These are phyloP conservation scores for Ochropacha duplaris DNA, from an alignment of 2,888 invertebrate genomes.

Conservation along the genomic window DNA sequence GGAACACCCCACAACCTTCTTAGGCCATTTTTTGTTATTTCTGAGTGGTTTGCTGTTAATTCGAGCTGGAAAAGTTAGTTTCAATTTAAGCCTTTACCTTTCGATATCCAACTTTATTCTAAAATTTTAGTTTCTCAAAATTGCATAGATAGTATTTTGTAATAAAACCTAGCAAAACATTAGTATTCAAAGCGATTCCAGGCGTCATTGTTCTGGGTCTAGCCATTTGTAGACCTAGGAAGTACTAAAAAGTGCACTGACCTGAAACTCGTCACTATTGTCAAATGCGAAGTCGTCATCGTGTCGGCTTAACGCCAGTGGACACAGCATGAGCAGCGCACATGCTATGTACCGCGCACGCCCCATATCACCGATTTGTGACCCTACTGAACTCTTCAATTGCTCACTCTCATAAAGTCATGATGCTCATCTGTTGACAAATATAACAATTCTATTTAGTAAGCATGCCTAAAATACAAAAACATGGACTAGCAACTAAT, in stretches of 20 bases:
- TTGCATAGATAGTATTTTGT: constrained; percentile 14
- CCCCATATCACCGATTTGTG: constrained; percentile 52
- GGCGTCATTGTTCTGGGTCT: constrained; percentile 15
- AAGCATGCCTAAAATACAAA: too few relatives aligned
- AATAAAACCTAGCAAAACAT: constrained; percentile 20
- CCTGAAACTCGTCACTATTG: constrained; percentile 77
- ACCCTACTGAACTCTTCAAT: constrained; percentile 24
- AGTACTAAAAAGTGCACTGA: constrained; percentile 24
- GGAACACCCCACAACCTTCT: constrained; percentile 83
- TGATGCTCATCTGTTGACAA: constrained; percentile 66
- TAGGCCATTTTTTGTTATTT: constrained; percentile 78
- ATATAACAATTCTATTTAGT: constrained; percentile 16
- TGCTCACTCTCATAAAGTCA: constrained; percentile 68
- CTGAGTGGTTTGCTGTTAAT: constrained; percentile 73
- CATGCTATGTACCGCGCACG: constrained; percentile 60
- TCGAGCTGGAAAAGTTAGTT: constrained; percentile 58
- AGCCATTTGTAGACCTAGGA: constrained; percentile 8
- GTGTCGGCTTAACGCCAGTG: constrained; percentile 68
- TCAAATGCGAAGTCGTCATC: constrained; percentile 81
- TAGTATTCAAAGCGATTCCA: constrained; percentile 24
- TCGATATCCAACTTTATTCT: neutral
- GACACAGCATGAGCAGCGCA: constrained; percentile 67
- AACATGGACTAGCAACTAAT: too few relatives aligned
- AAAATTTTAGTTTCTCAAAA: neutral
- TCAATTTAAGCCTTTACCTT: neutral